These are phyloP conservation scores for Elegia similella DNA, from an alignment of 2,888 invertebrate genomes.

Conservation along the genomic window DNA sequence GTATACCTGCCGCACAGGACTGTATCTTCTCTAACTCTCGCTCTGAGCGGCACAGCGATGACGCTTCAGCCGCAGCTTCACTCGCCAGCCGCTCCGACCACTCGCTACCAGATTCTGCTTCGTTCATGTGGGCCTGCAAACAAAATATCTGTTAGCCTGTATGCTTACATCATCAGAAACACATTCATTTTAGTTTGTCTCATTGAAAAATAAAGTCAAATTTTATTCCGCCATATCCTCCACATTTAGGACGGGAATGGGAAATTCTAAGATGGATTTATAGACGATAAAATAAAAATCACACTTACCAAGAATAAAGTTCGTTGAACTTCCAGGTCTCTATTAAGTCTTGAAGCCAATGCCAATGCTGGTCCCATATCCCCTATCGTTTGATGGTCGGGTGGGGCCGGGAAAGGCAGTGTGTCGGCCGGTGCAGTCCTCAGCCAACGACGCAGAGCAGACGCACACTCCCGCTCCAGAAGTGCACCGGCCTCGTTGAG, in stretches of 20 bases:
- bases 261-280: no score
- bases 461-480: slow-evolving; percentile 89
- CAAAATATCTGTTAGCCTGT: not conserved
- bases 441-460: slow-evolving; percentile 78
- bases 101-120: slow-evolving; percentile 94
- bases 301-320: slow-evolving; percentile 87
- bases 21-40: slow-evolving; percentile 57
- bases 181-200: no score
- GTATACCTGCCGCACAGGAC: slow-evolving; percentile 50
- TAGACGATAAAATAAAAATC: no score
- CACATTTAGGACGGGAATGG: no score
- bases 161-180: no score
- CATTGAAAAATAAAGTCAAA: no score
- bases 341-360: slow-evolving; percentile 77
- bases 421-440: slow-evolving; percentile 56
- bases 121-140: slow-evolving; percentile 89
- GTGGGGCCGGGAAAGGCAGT: slow-evolving; percentile 47
- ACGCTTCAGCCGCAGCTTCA: slow-evolving; percentile 84
- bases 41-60: slow-evolving; percentile 45
- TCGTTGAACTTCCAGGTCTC: slow-evolving; percentile 89
- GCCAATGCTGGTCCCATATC: slow-evolving; percentile 80
- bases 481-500: slow-evolving; percentile 95
- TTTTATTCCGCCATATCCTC: no score
- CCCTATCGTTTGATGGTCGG: slow-evolving; percentile 39
- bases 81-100: slow-evolving; percentile 93